These are phyloP conservation scores for Drosophila novamexicana DNA, from an alignment of 1,140 invertebrate species.

Conservation along the genomic window DNA sequence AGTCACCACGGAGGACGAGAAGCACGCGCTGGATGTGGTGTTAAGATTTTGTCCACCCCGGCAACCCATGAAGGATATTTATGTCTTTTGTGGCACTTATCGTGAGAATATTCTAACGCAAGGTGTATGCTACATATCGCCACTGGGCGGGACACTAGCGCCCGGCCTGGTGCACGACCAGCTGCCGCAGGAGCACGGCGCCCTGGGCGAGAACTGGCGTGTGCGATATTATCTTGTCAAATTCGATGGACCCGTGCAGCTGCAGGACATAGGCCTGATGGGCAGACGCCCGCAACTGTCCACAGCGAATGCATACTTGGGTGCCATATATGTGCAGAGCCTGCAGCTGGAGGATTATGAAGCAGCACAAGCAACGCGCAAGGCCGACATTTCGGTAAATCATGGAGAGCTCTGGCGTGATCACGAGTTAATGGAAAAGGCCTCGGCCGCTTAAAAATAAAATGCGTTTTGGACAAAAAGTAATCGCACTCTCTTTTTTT, in stretches of 20 bases:
- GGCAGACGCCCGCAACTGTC: constrained; percentile 36
- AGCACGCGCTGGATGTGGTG: constrained; percentile 51
- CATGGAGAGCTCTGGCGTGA: constrained; percentile 18
- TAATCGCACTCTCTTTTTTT: neutral
- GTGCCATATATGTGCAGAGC: constrained; percentile 63
- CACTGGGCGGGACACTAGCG: constrained; percentile 29
- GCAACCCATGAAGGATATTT: constrained; percentile 30
- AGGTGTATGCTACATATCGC: constrained; percentile 48
- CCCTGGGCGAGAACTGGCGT: constrained; percentile 54
- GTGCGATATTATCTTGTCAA: constrained; percentile 65
- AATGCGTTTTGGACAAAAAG: neutral
- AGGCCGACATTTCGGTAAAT: constrained; percentile 34
- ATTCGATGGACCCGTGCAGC: constrained; percentile 61
- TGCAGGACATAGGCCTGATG: constrained; percentile 69
- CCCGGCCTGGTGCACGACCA: constrained; percentile 17
- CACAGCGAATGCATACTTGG: constrained; percentile 38
- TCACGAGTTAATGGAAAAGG: neutral
- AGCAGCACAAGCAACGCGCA: neutral
- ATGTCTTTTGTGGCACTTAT: constrained; percentile 65
- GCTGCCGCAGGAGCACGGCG: constrained; percentile 24
- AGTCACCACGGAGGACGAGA: neutral
- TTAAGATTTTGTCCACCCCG: constrained; percentile 25
- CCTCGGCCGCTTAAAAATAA: neutral
- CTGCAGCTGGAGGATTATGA: constrained; percentile 35
- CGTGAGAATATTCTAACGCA: constrained; percentile 20